A percentile compares a stretch with the other conserved stretches of the same genome.
These are phyloP conservation scores for Tetramorium alpestre DNA, from an alignment of 1,140 invertebrate species.

Conservation along the genomic window DNA sequence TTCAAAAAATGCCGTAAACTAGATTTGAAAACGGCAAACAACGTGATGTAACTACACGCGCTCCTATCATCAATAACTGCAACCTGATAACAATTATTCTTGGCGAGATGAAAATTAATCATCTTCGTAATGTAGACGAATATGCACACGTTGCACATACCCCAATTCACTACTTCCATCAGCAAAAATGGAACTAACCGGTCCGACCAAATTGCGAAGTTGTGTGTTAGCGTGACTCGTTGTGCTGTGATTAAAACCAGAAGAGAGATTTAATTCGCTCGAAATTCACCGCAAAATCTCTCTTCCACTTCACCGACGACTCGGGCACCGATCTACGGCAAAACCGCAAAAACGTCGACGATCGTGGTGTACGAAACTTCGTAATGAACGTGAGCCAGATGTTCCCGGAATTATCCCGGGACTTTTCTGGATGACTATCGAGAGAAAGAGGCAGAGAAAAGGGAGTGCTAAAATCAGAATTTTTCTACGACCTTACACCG, in stretches of 20 bases:
- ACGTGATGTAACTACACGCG: neutral
- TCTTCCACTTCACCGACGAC: slow-evolving; percentile 46
- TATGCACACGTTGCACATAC: neutral
- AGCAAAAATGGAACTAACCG: slow-evolving; percentile 36
- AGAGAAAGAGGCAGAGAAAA: neutral
- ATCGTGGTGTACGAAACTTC: slow-evolving; percentile 57
- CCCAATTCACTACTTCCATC: slow-evolving; percentile 7
- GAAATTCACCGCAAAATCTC: slow-evolving; percentile 62
- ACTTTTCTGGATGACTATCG: slow-evolving; percentile 47
- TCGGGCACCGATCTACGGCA: slow-evolving; percentile 46
- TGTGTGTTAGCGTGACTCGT: slow-evolving; percentile 38
- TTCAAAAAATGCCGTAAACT: neutral
- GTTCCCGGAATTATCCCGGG: slow-evolving; percentile 49
- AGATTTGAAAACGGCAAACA: neutral
- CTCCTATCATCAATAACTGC: neutral
- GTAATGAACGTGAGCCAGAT: slow-evolving; percentile 62
- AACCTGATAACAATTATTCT: slow-evolving; percentile 11
- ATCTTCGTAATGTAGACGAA: slow-evolving; percentile 20
- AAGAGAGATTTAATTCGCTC: slow-evolving; percentile 60
- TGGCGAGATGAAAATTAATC: slow-evolving; percentile 25
- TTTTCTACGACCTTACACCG: slow-evolving; percentile 32
- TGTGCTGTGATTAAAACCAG: slow-evolving; percentile 53
- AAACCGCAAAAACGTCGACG: slow-evolving; percentile 60
- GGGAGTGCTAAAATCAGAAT: slow-evolving; percentile 34
- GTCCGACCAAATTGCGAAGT: slow-evolving; percentile 23